Conservation (phyloP, 2,797 vertebrate genomes). For the Knipowitschia caucasica region DNA sequence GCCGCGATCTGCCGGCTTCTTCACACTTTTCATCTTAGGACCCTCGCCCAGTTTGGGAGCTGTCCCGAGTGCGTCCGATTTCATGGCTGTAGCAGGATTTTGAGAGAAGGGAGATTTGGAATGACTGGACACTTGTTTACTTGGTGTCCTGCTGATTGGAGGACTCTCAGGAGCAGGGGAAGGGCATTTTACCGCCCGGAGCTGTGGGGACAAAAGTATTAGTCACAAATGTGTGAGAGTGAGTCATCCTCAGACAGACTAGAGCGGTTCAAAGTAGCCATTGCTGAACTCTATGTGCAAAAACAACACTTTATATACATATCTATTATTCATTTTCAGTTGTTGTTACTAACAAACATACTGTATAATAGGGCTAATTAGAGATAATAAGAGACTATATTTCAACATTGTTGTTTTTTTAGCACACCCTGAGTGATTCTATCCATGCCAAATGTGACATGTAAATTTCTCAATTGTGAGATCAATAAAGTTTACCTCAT, state of each 20-base stretch:
- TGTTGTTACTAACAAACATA: too few relatives aligned
- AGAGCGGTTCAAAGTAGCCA: not conserved
- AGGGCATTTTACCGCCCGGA: conserved; percentile 76
- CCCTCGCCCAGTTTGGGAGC: conserved; percentile 80
- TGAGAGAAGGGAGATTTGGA: conserved; percentile 52
- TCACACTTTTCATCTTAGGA: conserved; percentile 79
- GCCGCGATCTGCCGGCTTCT: conserved; percentile 75
- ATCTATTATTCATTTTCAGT: too few relatives aligned
- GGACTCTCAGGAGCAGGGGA: conserved; percentile 68
- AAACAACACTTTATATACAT: too few relatives aligned
- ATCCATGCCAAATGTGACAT: too few relatives aligned
- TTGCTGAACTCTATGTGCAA: not conserved
- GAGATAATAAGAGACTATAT: too few relatives aligned
- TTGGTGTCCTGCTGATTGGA: conserved; percentile 66
- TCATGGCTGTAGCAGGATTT: conserved; percentile 81
- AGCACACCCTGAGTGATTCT: too few relatives aligned
- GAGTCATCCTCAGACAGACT: not conserved
- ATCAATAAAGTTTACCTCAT: too few relatives aligned
- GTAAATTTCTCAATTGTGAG: too few relatives aligned
- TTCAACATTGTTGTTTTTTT: too few relatives aligned
- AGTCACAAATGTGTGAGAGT: conserved; percentile 3
- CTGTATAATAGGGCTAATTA: too few relatives aligned
- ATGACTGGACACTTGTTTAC: conserved; percentile 48
- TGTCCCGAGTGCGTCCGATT: conserved; percentile 90
- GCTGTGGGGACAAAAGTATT: conserved; percentile 57